A percentile compares a stretch with the other conserved stretches of the same genome.
These are phyloP conservation scores for Agapornis roseicollis DNA, from an alignment of 2,113 vertebrate genomes.

Conservation along the genomic window DNA sequence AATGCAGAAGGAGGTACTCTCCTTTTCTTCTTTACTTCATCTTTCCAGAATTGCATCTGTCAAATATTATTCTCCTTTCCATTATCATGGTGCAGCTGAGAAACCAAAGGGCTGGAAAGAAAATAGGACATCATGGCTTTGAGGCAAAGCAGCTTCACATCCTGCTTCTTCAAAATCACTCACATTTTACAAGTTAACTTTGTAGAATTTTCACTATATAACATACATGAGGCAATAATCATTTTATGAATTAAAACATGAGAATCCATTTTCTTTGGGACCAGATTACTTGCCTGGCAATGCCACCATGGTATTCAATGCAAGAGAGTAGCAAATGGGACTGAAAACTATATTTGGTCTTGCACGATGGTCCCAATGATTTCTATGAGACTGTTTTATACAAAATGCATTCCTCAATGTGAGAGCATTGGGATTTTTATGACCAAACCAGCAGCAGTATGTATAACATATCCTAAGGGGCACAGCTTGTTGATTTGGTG, in stretches of 20 bases:
- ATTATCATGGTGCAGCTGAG: not conserved
- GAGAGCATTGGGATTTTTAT: not conserved
- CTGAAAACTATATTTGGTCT: not conserved
- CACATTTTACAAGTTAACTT: not conserved
- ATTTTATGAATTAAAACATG: not conserved
- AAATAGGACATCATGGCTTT: not conserved
- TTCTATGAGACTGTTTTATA: not conserved
- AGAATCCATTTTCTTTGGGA: not conserved
- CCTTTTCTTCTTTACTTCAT: not conserved
- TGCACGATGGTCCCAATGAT: not conserved
- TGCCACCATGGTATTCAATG: not conserved
- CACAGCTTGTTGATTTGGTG: not conserved
- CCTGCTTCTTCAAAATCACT: not conserved
- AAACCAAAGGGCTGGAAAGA: not conserved
- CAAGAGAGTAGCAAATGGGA: not conserved
- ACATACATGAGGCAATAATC: not conserved
- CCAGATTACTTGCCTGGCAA: not conserved
- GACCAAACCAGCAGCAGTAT: not conserved
- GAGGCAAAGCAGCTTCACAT: not conserved
- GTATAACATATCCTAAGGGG: not conserved
- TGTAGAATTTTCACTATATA: not conserved
- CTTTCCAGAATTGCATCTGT: not conserved
- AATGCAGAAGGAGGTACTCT: not conserved
- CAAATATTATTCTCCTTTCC: not conserved
- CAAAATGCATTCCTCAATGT: not conserved